Percentiles rank a stretch among this genome's conserved stretches.
These are phyloP conservation scores for Eupristina koningsbergeri DNA, from an alignment of 1,140 invertebrate species.

Conservation along the genomic window DNA sequence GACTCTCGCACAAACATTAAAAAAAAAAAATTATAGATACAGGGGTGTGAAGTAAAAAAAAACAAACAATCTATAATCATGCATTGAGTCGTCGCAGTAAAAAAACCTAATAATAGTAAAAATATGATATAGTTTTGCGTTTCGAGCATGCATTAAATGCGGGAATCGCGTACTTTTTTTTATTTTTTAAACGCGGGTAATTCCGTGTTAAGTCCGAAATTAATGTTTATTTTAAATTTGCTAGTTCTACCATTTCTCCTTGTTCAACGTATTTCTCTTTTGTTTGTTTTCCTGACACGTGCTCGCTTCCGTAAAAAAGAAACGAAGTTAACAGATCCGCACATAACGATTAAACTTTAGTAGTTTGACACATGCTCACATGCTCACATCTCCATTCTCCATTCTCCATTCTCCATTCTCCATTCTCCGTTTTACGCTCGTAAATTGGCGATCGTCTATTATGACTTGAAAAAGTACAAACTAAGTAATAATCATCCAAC, in stretches of 20 bases:
- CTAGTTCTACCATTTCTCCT: conserved; percentile 19
- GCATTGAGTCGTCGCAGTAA: conserved; percentile 11
- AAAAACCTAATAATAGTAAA: conserved; percentile 35
- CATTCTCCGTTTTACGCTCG: conserved; percentile 31
- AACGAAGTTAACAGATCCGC: conserved; percentile 67
- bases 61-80: conserved; percentile 34
- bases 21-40: conserved; percentile 27
- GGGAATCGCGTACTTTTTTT: conserved; percentile 32
- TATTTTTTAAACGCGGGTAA: background rate
- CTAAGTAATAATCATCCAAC: conserved; percentile 46
- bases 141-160: conserved; percentile 22
- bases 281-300: background rate
- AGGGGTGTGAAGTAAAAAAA: conserved; percentile 1
- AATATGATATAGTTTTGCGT: conserved; percentile 14
- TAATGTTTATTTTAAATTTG: conserved; percentile 12
- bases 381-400: background rate
- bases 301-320: conserved; percentile 16
- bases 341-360: conserved; percentile 31
- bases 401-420: no score
- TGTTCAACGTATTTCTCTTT: background rate
- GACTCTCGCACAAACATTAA: conserved; percentile 24
- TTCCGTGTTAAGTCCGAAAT: conserved; percentile 1
- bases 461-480: conserved; percentile 40
- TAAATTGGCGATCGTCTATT: conserved; percentile 46
- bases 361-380: conserved; percentile 30